phyloP scores from a whole-genome alignment of 2,113 vertebrate species.

The Heliornis fulica region DNA sequence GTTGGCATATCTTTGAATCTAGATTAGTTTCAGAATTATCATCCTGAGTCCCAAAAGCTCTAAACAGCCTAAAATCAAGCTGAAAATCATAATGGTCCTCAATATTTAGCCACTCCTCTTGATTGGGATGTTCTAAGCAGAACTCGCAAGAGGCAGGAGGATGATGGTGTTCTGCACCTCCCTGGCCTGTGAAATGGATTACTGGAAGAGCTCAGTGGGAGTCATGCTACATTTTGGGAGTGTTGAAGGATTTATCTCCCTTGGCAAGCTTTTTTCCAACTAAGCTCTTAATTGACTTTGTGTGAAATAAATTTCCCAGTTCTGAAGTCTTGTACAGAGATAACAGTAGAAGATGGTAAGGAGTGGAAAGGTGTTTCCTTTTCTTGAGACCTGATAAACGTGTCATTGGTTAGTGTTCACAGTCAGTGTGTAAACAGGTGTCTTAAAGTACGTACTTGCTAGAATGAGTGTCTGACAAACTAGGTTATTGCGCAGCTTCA shows the following conservation, averaged over 20 bases:
- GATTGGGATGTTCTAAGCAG: neutral
- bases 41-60: neutral
- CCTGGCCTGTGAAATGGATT: neutral
- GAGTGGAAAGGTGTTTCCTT: neutral
- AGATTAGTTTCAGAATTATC: neutral
- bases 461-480: neutral
- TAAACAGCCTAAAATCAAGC: neutral
- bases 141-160: neutral
- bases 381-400: neutral
- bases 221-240: neutral
- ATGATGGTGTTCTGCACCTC: neutral
- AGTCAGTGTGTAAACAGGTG: neutral
- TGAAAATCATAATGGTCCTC: neutral
- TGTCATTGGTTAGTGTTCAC: neutral
- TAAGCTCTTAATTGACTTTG: conserved; percentile 6
- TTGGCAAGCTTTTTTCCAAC: neutral
- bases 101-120: neutral
- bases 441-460: neutral
- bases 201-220: neutral
- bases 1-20: neutral
- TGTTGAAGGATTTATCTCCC: neutral
- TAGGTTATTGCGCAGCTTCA: neutral
- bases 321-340: neutral
- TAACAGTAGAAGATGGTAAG: neutral
- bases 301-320: neutral